These are phyloP conservation scores for Ptiloglossa arizonensis DNA, from an alignment of 1,140 invertebrate genomes.

Conservation along the genomic window DNA sequence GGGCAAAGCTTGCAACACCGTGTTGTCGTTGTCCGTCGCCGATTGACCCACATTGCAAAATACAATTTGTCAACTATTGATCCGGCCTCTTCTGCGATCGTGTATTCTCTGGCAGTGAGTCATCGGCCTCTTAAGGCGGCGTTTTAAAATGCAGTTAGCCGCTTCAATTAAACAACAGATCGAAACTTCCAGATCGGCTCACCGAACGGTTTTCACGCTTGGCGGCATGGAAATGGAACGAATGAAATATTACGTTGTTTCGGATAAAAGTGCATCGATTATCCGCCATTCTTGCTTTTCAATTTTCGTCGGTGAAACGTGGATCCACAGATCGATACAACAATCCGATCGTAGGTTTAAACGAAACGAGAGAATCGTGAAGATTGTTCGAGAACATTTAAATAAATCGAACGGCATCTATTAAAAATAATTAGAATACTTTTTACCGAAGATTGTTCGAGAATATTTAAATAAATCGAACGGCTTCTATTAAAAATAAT, in stretches of 20 bases:
- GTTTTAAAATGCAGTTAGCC: constrained; percentile 30
- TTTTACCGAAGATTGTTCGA: no score
- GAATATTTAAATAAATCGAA: no score
- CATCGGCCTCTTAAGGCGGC: background rate
- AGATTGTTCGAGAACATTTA: no score
- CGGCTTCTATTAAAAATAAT: no score
- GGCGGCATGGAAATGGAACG: background rate
- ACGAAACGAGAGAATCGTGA: no score
- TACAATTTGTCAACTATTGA: constrained; percentile 63
- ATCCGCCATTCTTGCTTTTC: no score
- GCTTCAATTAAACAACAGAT: background rate
- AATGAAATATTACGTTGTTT: background rate
- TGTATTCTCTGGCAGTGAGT: background rate
- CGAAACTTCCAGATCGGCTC: background rate
- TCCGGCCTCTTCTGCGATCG: constrained; percentile 32
- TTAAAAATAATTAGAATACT: no score
- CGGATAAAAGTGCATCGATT: no score
- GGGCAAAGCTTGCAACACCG: constrained; percentile 51
- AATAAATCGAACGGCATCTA: no score
- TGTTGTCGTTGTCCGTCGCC: constrained; percentile 31
- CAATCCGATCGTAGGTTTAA: no score
- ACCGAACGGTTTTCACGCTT: background rate
- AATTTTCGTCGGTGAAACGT: no score
- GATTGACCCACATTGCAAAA: constrained; percentile 51
- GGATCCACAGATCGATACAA: no score